A percentile compares a stretch with the other conserved stretches of the same genome.
These are phyloP conservation scores for Dromaius novaehollandiae DNA, from an alignment of 2,113 vertebrate species.

Conservation along the genomic window DNA sequence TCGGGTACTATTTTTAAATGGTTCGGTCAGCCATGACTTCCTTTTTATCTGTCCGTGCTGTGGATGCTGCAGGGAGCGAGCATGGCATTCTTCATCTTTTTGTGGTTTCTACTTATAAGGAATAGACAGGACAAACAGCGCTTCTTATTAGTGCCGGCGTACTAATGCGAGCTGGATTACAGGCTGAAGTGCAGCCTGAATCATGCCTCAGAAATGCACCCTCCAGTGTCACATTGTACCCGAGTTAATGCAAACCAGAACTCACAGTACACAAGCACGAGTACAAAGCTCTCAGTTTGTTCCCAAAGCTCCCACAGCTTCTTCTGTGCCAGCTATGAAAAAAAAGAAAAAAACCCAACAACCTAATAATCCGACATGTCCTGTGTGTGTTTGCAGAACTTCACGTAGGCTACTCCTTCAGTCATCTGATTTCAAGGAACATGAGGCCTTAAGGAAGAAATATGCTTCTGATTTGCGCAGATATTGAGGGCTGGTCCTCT, in stretches of 20 bases:
- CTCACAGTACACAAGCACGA: neutral
- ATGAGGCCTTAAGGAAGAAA: neutral
- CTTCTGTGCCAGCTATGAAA: neutral
- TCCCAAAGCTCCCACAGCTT: slow-evolving; percentile 4
- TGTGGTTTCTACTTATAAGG: slow-evolving; percentile 36
- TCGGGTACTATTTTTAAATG: slow-evolving; percentile 25
- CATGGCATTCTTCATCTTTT: neutral
- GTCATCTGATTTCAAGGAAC: neutral
- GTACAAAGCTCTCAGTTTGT: neutral
- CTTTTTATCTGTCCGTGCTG: neutral
- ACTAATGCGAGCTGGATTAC: neutral
- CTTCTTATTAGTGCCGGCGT: slow-evolving; percentile 6
- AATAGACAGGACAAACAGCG: neutral
- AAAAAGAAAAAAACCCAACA: neutral
- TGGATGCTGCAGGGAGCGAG: neutral
- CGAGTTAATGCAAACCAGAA: slow-evolving; percentile 36
- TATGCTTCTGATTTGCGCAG: neutral
- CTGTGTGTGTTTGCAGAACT: neutral
- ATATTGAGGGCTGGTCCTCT: neutral
- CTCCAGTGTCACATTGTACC: slow-evolving; percentile 28
- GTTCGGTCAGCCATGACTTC: neutral
- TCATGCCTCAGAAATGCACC: slow-evolving; percentile 50
- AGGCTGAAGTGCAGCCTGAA: slow-evolving; percentile 10
- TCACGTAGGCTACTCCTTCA: neutral
- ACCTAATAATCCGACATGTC: neutral